Conservation (phyloP, 2,888 invertebrate species). For the Ctena decussata region DNA sequence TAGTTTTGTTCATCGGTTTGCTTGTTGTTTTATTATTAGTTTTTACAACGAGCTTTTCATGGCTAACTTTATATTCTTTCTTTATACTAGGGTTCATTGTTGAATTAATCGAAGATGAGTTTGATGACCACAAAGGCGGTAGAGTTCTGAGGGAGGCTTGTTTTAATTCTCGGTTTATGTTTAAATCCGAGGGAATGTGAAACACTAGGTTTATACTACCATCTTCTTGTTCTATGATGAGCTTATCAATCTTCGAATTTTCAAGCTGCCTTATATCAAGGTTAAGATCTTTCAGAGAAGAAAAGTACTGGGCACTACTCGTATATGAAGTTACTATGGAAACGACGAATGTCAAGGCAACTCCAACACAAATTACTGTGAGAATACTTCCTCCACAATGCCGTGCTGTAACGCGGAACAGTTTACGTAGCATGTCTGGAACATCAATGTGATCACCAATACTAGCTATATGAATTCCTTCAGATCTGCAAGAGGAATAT, state of each 20-base stretch:
- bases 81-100: background rate
- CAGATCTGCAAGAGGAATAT: too few species aligned
- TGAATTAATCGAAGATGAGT: background rate
- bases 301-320: background rate
- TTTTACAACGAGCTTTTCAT: too few species aligned
- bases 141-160: background rate
- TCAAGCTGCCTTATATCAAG: constrained; percentile 43
- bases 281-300: constrained; percentile 21
- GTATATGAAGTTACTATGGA: background rate
- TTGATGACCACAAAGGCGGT: background rate
- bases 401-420: background rate
- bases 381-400: background rate
- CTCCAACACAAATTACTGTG: background rate
- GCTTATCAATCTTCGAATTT: constrained; percentile 38
- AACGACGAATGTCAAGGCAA: background rate
- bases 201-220: constrained; percentile 62
- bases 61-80: too few species aligned
- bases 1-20: background rate
- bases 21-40: background rate
- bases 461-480: too few species aligned
- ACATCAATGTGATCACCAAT: too few species aligned
- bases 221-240: constrained; percentile 55
- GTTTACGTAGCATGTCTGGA: background rate
- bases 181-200: constrained; percentile 33
- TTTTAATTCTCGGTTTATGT: background rate